Percentiles rank a stretch among this genome's conserved stretches.
Evolutionary conservation across 2,888 invertebrate species (phyloP).

Genomic region (Eurytoma adleriae): DNA sequence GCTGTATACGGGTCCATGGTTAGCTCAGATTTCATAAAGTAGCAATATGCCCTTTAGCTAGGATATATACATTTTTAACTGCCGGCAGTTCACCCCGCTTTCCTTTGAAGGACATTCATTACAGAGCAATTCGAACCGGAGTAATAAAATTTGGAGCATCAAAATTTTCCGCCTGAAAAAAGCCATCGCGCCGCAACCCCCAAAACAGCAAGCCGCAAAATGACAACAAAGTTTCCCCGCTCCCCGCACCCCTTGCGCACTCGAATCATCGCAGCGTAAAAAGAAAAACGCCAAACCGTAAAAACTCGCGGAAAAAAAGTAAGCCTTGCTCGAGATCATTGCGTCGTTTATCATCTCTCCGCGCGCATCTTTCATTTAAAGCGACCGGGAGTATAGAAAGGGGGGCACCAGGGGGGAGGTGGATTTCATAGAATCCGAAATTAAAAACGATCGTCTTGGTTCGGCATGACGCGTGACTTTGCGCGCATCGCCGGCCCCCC

Average conservation of each 20-base stretch:
- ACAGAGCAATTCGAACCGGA: too few relatives aligned
- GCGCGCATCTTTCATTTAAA: conserved; percentile 52
- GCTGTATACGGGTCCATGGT: too few relatives aligned
- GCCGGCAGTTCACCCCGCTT: too few relatives aligned
- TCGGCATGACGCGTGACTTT: conserved; percentile 52
- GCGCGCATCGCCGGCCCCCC: conserved; percentile 20
- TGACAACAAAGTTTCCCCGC: conserved; percentile 29
- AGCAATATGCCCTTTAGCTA: too few relatives aligned
- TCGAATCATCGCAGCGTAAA: conserved; percentile 2
- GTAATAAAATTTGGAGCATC: too few relatives aligned
- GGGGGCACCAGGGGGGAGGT: neutral
- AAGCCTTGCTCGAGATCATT: neutral
- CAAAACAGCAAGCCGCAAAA: conserved; percentile 38
- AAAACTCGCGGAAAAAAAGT: conserved; percentile 8
- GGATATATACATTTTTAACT: too few relatives aligned
- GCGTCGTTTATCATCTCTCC: neutral
- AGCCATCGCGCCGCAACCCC: conserved; percentile 2
- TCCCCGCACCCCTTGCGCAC: conserved; percentile 17
- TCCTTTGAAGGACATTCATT: too few relatives aligned
- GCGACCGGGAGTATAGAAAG: neutral
- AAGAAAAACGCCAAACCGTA: conserved; percentile 14
- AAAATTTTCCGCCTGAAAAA: neutral
- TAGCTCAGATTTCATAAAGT: too few relatives aligned
- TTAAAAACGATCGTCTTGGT: conserved; percentile 54
- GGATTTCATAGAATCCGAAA: conserved; percentile 54